Base-by-base conservation (phyloP, 2,113 vertebrate species). In the Syngnathus typhle region DNA sequence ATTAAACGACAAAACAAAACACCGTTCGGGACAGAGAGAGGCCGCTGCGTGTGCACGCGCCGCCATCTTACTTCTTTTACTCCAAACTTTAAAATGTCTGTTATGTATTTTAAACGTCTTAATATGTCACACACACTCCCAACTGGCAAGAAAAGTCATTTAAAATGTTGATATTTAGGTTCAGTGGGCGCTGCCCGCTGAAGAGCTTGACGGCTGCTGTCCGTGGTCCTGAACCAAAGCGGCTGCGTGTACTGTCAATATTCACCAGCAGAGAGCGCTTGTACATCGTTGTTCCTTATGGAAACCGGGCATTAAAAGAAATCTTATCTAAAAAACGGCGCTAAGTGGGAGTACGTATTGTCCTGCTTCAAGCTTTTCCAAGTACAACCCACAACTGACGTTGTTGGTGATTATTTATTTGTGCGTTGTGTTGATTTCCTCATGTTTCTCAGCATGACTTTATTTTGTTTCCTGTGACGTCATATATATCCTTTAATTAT, bases 201-300 rank as follows among this genome's bases (percentile, higher is more conserved):
- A 47, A 16, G 16, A 47, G 15, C 13, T 6, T 18, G 3, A n/a
- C n/a, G 1, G 41, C 6, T 23, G 60, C 67, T 76, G 69, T 71
- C 69, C 69, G 1, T 54, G 74, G 60, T 64, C 27, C 74, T 76
- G 38, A 55, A 44, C 15, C 3, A 12, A 10, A 2, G 21, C 8
- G 5, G 12, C 1, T 21, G n/a, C 1, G 0, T 23, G 6, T 21
- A 6, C 3, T 0, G 1, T 13, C 12, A 27, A 54, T 1, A 7
- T 64, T 15, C 1, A 1, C 80, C 85, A 71, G 51, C 3, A 85
- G 79, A 67, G 32, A 59, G 70, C 5, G 70, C 8, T 0, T 23
- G 19, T 38, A 61, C 1, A 16, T 18, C 12, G 8, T 21, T 7
- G 18, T 15, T 64, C 10, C 39, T 8, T 62, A 0, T 1, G 21